Evolutionary conservation across 2,797 vertebrate species (phyloP).

Genomic region (Sebastes ruberrimus): DNA sequence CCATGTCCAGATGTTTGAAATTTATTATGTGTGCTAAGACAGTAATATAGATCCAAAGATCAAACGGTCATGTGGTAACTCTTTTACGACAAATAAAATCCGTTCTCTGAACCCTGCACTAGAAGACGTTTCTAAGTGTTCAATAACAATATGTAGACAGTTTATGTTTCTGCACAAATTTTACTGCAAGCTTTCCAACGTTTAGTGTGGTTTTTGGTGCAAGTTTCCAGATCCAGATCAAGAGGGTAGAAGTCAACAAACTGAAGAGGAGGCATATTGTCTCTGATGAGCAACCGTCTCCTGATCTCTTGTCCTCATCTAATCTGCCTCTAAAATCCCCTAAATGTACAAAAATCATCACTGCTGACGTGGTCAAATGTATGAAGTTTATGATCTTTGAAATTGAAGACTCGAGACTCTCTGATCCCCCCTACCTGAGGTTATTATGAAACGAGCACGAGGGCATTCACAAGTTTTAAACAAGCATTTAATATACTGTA

Average conservation of each 20-base stretch:
- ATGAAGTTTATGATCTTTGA: neutral
- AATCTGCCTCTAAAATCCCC: conserved; percentile 1
- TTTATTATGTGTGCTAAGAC: neutral
- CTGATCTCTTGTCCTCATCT: conserved; percentile 13
- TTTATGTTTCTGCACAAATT: neutral
- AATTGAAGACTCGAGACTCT: conserved; percentile 3
- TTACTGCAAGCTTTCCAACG: neutral
- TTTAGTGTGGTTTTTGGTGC: neutral
- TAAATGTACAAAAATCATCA: neutral
- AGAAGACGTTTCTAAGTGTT: neutral
- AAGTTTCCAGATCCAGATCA: conserved; percentile 2
- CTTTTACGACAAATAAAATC: conserved; percentile 42
- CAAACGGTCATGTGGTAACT: conserved; percentile 1
- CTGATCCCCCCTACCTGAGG: conserved; percentile 26
- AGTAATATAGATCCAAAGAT: conserved; percentile 29
- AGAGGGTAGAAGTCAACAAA: neutral
- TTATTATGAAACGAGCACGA: neutral
- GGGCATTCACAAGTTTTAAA: neutral
- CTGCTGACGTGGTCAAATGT: conserved; percentile 33
- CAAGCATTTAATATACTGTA: conserved; percentile 2
- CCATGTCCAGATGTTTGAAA: neutral
- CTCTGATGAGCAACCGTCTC: neutral
- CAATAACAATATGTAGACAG: neutral
- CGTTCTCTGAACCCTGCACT: conserved; percentile 1
- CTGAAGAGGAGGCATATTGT: neutral